Conservation (phyloP, 2,113 vertebrate genomes). For the Tragelaphus scriptus region DNA sequence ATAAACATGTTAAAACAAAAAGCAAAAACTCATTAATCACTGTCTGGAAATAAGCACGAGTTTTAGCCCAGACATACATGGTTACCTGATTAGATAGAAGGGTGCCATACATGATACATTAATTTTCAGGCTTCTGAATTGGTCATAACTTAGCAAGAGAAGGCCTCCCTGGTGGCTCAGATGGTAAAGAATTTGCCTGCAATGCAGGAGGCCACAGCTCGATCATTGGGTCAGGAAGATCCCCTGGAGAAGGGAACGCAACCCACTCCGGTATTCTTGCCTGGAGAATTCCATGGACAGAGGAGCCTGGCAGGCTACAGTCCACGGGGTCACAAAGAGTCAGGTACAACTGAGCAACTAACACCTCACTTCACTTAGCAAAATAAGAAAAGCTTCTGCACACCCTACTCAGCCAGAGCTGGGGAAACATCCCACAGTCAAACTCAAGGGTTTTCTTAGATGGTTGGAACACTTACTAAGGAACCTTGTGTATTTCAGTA, state of each 20-base stretch:
- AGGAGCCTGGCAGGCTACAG: not conserved
- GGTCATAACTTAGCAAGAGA: not conserved
- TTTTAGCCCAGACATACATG: not conserved
- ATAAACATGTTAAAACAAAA: not conserved
- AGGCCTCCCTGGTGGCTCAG: not conserved
- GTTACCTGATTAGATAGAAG: not conserved
- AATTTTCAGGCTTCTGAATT: not conserved
- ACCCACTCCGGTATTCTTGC: not conserved
- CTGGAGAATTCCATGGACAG: not conserved
- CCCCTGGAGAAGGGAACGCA: not conserved
- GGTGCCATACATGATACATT: too few species aligned
- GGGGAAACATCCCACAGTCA: not conserved
- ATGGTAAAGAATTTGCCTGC: not conserved
- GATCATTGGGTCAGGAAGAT: not conserved
- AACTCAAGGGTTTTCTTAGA: not conserved
- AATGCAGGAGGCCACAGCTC: not conserved
- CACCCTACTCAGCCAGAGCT: accelerated
- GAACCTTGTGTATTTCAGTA: not conserved
- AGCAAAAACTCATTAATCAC: not conserved
- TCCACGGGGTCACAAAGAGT: not conserved
- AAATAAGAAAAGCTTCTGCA: not conserved
- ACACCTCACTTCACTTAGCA: not conserved
- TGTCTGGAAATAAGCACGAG: not conserved
- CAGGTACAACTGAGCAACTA: not conserved
- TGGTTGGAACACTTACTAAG: not conserved